These are phyloP conservation scores for Dynastes hyllus DNA, from an alignment of 2,888 invertebrate genomes.

Conservation along the genomic window DNA sequence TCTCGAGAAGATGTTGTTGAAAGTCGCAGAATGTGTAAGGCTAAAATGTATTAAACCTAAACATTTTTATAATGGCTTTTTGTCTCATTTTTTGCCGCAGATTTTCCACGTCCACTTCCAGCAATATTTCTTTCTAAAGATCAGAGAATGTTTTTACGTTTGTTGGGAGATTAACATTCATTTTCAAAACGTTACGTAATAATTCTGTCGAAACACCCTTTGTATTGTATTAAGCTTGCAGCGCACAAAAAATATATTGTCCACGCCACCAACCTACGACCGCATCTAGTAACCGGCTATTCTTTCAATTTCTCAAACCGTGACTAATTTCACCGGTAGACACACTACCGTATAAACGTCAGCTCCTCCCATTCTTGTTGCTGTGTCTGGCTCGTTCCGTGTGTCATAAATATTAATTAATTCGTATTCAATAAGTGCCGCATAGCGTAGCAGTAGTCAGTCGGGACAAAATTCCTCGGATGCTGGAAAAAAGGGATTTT, in stretches of 20 bases:
- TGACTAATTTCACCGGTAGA: constrained; percentile 33
- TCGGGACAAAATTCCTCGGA: constrained; percentile 19
- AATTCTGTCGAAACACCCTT: neutral
- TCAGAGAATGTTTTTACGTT: neutral
- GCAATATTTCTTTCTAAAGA: neutral
- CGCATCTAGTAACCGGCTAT: neutral
- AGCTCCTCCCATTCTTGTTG: constrained; percentile 25
- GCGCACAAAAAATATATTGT: neutral
- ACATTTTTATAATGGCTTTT: no score
- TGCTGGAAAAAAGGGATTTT: constrained; percentile 35
- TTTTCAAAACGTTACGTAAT: neutral
- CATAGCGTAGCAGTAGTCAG: constrained; percentile 22
- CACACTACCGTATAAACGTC: constrained; percentile 24
- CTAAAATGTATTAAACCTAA: no score
- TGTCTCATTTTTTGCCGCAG: no score
- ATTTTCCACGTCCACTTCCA: neutral
- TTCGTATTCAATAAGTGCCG: constrained; percentile 37
- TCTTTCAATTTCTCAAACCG: constrained; percentile 18
- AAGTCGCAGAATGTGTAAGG: no score
- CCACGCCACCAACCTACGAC: neutral
- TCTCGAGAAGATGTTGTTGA: no score
- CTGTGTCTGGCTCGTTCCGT: neutral
- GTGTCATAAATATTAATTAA: constrained; percentile 38
- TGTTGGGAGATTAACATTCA: neutral
- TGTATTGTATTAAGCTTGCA: neutral